phyloP scores from a whole-genome alignment of 1,140 invertebrate species.

The Drosophila burlai region DNA sequence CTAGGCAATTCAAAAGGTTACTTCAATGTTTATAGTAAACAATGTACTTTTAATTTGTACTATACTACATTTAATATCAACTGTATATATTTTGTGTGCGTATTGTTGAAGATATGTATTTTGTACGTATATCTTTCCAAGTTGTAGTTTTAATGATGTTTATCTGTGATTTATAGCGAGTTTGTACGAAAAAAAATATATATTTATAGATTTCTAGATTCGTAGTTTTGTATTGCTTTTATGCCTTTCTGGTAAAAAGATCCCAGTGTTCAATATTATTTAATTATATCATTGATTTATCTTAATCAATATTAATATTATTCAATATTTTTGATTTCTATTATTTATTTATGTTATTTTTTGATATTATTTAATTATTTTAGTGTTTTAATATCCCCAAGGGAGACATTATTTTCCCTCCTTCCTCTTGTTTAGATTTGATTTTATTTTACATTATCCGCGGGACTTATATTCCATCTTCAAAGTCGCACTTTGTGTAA shows the following conservation, averaged over 20 bases:
- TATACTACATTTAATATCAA: not conserved
- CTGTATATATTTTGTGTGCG: not conserved
- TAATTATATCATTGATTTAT: not conserved
- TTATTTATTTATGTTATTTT: too few species aligned
- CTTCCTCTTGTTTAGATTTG: not conserved
- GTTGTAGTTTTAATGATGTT: not conserved
- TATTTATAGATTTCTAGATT: not conserved
- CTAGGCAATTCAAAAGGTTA: not conserved
- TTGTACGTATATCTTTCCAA: not conserved
- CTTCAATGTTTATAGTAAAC: not conserved
- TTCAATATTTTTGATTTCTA: not conserved
- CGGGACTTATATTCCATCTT: not conserved
- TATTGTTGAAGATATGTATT: not conserved
- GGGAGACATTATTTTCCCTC: rapidly evolving
- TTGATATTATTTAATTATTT: not conserved
- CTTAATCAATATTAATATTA: not conserved
- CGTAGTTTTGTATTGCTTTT: not conserved
- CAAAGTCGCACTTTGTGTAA: too few species aligned
- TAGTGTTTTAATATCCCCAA: not conserved
- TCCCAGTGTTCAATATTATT: not conserved
- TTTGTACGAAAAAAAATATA: not conserved
- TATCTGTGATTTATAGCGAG: not conserved
- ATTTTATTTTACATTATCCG: not conserved
- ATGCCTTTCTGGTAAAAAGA: too few species aligned
- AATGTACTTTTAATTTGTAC: not conserved